These are phyloP conservation scores for Schlechtendalia chinensis DNA, from an alignment of 1,140 invertebrate species.

Conservation along the genomic window DNA sequence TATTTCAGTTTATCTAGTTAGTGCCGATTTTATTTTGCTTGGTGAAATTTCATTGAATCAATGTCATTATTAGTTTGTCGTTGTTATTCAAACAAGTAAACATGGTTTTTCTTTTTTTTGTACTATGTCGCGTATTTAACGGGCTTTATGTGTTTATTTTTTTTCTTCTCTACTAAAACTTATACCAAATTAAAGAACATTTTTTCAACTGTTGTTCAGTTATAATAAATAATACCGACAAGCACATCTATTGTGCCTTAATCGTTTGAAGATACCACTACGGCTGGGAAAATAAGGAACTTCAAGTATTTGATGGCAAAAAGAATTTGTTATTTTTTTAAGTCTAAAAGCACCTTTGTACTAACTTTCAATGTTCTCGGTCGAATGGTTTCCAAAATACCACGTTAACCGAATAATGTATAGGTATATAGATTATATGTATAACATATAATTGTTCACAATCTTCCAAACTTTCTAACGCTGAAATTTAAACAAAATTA, in stretches of 20 bases:
- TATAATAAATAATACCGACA: not conserved
- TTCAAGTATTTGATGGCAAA: conserved; percentile 18
- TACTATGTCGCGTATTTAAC: no score
- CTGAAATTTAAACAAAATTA: not conserved
- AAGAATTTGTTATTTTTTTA: conserved; percentile 41
- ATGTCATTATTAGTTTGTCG: no score
- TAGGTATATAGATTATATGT: not conserved
- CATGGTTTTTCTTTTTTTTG: no score
- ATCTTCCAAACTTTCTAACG: not conserved
- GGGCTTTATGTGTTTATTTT: not conserved
- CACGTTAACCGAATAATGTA: not conserved
- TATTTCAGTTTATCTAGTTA: no score
- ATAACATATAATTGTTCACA: not conserved
- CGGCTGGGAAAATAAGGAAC: not conserved
- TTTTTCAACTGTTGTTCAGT: not conserved
- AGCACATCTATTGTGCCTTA: not conserved
- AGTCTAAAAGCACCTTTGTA: not conserved
- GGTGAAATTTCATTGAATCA: no score
- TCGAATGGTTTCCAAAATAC: conserved; percentile 1
- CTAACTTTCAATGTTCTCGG: conserved; percentile 22
- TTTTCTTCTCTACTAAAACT: not conserved
- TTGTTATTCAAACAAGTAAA: no score
- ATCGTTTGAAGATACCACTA: conserved; percentile 26
- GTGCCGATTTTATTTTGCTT: no score
- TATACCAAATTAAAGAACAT: not conserved